A percentile compares a stretch with the other conserved stretches of the same genome.
Evolutionary conservation across 2,113 vertebrate genomes (phyloP).

Genomic region (Probosciger aterrimus): DNA sequence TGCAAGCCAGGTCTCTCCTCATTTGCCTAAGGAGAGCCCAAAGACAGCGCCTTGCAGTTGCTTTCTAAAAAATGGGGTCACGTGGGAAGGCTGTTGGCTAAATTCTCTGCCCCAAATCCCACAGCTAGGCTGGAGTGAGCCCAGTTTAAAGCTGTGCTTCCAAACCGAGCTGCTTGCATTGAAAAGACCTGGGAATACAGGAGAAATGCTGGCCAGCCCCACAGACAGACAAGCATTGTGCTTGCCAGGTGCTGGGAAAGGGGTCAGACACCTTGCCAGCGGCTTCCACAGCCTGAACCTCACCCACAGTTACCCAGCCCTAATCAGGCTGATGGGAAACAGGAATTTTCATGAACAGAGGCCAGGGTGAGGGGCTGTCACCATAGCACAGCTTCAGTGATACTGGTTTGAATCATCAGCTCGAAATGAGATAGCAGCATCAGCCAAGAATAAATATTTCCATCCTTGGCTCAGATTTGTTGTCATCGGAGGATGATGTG

Average conservation of each 20-base stretch:
- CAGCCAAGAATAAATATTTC: neutral
- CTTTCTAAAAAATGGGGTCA: neutral
- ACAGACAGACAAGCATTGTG: neutral
- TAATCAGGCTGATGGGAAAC: neutral
- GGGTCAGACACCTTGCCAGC: neutral
- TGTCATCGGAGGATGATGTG: neutral
- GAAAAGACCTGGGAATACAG: neutral
- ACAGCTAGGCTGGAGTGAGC: neutral
- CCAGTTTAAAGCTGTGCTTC: neutral
- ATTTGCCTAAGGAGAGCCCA: constrained; percentile 1
- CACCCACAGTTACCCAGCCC: neutral
- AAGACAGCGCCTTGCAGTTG: neutral
- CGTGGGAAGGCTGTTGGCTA: neutral
- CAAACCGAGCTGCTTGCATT: neutral
- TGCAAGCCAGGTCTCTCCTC: neutral
- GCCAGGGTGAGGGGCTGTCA: neutral
- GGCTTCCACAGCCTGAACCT: neutral
- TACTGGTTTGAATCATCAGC: neutral
- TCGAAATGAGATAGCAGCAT: accelerated
- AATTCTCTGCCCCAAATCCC: neutral
- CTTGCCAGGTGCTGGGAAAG: neutral
- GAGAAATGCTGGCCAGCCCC: accelerated
- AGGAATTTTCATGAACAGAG: neutral
- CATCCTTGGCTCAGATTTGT: neutral
- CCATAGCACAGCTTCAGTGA: neutral